Evolutionary conservation across 2,113 vertebrate species (phyloP).

Genomic region (Rhinolophus ferrumequinum): DNA sequence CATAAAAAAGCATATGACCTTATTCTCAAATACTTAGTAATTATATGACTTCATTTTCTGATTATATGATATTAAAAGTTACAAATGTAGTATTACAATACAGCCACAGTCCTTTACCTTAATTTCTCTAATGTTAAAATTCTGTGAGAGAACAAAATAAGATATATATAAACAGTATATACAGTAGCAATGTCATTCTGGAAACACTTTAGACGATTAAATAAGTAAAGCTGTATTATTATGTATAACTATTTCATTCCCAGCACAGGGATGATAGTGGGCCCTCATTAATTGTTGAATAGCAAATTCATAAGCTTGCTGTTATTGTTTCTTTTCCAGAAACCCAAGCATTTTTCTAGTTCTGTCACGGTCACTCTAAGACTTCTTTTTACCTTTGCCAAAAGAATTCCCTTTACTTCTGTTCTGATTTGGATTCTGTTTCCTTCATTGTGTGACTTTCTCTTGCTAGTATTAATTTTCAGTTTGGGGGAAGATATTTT

Average conservation of each 20-base stretch:
- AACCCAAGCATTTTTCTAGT: neutral
- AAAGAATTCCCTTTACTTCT: neutral
- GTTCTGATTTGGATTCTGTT: neutral
- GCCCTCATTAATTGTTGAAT: neutral
- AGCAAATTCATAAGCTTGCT: neutral
- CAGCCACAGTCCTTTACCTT: neutral
- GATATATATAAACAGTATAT: neutral
- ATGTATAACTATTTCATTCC: neutral
- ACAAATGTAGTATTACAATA: neutral
- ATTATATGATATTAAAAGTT: neutral
- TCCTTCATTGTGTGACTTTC: neutral
- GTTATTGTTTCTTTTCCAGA: neutral
- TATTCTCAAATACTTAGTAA: neutral
- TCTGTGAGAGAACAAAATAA: neutral
- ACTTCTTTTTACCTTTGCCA: neutral
- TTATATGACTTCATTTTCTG: neutral
- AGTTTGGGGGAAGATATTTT: constrained; percentile 30
- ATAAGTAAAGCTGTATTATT: neutral
- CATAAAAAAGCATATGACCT: neutral
- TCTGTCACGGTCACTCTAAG: neutral
- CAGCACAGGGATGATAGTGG: neutral
- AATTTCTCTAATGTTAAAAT: neutral
- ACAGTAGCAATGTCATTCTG: neutral
- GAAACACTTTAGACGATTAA: neutral
- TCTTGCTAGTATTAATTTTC: constrained; percentile 30